Conservation (phyloP, 2,888 invertebrate genomes). For the Drosophila macrospina region DNA sequence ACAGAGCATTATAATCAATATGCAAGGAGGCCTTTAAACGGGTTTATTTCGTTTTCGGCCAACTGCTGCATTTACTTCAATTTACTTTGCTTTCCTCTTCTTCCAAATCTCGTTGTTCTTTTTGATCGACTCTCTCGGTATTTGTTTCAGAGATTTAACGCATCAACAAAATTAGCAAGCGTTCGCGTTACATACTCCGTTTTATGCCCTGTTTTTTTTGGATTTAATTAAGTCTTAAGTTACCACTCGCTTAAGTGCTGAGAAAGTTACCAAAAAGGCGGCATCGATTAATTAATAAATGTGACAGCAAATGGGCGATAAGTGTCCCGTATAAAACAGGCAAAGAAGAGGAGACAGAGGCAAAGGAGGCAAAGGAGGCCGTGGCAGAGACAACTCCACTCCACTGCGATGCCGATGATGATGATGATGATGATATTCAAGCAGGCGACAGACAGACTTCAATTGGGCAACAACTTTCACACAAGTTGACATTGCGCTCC, state of each 20-base stretch:
- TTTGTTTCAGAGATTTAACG: constrained; percentile 77
- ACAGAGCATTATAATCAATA: constrained; percentile 72
- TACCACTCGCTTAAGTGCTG: constrained; percentile 67
- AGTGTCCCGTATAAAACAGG: constrained; percentile 40
- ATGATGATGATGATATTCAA: constrained; percentile 18
- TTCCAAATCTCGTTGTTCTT: constrained; percentile 12
- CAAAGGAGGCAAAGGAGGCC: not conserved
- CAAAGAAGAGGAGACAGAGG: not conserved
- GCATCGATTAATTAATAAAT: constrained; percentile 80
- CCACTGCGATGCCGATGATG: no score
- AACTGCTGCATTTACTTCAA: constrained; percentile 56
- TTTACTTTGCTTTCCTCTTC: constrained; percentile 22
- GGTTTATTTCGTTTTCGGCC: constrained; percentile 42
- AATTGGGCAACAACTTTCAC: constrained; percentile 49
- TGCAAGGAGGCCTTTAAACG: constrained; percentile 65
- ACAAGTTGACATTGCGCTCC: constrained; percentile 39
- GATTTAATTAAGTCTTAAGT: constrained; percentile 79
- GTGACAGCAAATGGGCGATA: constrained; percentile 80
- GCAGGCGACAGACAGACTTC: constrained; percentile 21
- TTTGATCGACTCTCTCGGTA: constrained; percentile 24
- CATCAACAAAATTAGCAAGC: constrained; percentile 68
- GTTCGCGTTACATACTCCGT: constrained; percentile 10
- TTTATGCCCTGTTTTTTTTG: constrained; percentile 4
- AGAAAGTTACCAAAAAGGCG: constrained; percentile 64
- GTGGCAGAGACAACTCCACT: constrained; percentile 4